Evolutionary conservation across 2,888 invertebrate genomes (phyloP), one percentile per base, ranked within the genome.

Genomic region (Apotomis betuletana): DNA sequence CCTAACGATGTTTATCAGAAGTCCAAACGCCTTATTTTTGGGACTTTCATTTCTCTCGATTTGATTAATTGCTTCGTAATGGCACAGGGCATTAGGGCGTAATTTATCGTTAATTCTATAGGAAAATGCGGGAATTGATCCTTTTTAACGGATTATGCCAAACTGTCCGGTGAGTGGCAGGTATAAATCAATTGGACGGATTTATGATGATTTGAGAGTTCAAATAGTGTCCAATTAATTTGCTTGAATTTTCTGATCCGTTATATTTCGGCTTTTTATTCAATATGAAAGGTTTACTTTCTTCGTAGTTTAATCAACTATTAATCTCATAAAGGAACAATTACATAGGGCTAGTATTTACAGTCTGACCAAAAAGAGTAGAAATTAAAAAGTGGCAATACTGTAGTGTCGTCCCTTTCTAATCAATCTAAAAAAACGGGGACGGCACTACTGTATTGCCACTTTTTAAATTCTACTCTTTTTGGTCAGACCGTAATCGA

Each of bases 11-110:
- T 78, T 82, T 82, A 82, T 82, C 78, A 72, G 73, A 61, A 64
- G 74, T 46, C 52, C 74, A 69, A 80, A 81, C 81, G 80, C 81
- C 82, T 82, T 81, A 87, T 86, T 85, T 82, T 79, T 81, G 80
- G 79, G 75, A 74, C 80, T 81, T 81, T 79, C 81, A 83, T 83
- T 82, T 79, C 83, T 79, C 79, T 77, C 79, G 84, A 83, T 88
- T 87, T 92, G 91, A 92, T 92, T 92, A 92, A 91, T 92, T 88
- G 85, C 87, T 84, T 75, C 82, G 81, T 92, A 91, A 92, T 90
- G 92, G 86, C 88, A 84, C 69, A 80, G 82, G 77, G 85, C 92
- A 92, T 92, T 92, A 91, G 88, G 82, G 83, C 81, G 78, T 81
- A 88, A 87, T 87, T 90, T 85, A 87, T 90, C 87, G 85, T 86